Evolutionary conservation across 2,888 invertebrate species (phyloP), one percentile per base, ranked within the genome.

Genomic region (Prosopocoilus inquinatus): DNA sequence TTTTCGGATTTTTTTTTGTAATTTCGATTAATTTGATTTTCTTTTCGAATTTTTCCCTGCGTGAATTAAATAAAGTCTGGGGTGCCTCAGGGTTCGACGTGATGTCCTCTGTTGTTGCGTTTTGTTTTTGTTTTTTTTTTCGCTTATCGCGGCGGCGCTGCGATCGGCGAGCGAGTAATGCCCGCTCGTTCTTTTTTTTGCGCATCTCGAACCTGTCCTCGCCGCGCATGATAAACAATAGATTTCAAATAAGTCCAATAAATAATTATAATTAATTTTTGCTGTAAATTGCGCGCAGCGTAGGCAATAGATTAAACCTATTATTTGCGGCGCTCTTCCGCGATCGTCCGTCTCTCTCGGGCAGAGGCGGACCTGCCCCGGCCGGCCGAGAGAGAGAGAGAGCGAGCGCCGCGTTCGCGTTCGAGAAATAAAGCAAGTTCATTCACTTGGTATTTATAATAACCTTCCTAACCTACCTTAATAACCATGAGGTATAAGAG

Each of bases 391-490:
- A n/a, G n/a, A n/a, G n/a, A n/a, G n/a, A n/a, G 12, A 41, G 41
- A 41, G 41, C 12, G 41, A 41, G 9, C 41, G 47, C 39, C n/a
- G 9, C 9, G 16, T 9, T 11, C 15, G 32, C 12, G 43, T 28
- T 41, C 50, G 28, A 50, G 43, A 50, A 50, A 50, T 39, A 20
- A 32, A 51, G 35, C 47, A 67, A 72, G 74, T 75, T 74, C 74
- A 72, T 75, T 74, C 75, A 75, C 75, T 69, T 67, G 71, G 70
- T 72, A 71, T 74, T 74, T 74, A 74, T 74, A 71, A 69, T 73
- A 75, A 73, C 73, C 75, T 74, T 72, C 71, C 70, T 73, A 73
- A 73, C 73, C 73, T 74, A 73, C 70, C 71, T 70, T 71, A 73
- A 74, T 70, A 67, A 63, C 63, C 60, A 64, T 64, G 39, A 49